Conservation (phyloP, 2,113 vertebrate genomes). For the Motacilla alba region DNA sequence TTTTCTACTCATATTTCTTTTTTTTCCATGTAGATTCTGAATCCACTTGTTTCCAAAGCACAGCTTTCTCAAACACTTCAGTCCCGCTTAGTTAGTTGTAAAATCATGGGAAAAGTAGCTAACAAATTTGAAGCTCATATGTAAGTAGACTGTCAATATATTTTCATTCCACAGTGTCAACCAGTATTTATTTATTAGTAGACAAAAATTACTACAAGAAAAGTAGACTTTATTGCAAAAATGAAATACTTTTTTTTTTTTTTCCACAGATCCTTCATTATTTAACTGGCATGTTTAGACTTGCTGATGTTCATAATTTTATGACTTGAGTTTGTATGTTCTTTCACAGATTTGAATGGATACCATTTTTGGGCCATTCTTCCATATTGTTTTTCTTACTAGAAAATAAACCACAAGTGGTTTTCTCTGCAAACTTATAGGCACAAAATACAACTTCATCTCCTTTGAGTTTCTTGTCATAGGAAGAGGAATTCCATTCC, state of each 20-base stretch:
- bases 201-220: neutral
- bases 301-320: neutral
- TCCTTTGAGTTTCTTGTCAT: neutral
- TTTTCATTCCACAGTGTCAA: neutral
- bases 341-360: neutral
- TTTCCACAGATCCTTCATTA: neutral
- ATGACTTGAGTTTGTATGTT: neutral
- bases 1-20: neutral
- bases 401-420: neutral
- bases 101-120: slow-evolving; percentile 89
- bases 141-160: slow-evolving; percentile 76
- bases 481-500: neutral
- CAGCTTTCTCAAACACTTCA: slow-evolving; percentile 89
- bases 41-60: slow-evolving; percentile 87
- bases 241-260: neutral
- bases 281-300: neutral
- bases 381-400: neutral
- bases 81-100: slow-evolving; percentile 89
- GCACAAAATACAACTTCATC: neutral
- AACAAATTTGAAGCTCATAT: slow-evolving; percentile 88
- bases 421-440: neutral
- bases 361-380: neutral
- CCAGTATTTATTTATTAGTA: neutral
- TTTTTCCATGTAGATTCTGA: slow-evolving; percentile 81
- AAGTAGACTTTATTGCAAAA: neutral